A percentile compares a stretch with the other conserved stretches of the same genome.
Conservation (phyloP, 1,140 invertebrate species). For the Sinella curviseta region DNA sequence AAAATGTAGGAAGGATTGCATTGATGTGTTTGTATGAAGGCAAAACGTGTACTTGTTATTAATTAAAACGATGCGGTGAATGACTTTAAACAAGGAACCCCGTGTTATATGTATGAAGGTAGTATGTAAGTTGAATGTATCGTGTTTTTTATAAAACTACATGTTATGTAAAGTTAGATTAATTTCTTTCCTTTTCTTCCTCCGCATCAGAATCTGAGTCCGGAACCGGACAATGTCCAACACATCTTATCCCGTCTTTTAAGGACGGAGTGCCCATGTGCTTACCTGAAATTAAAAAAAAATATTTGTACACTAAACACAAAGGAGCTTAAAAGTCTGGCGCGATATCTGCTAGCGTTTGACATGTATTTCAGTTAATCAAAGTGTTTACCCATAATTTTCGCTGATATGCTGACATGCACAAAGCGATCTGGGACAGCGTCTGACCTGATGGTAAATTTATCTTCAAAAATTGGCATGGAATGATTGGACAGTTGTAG, state of each 20-base stretch:
- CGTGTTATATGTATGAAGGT: too few relatives aligned
- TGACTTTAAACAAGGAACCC: too few relatives aligned
- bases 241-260: slow-evolving; percentile 22
- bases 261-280: slow-evolving; percentile 22
- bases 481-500: slow-evolving; percentile 12
- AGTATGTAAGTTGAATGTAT: neutral
- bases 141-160: too few relatives aligned
- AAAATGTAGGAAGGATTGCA: neutral
- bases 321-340: neutral
- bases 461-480: slow-evolving; percentile 28
- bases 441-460: neutral
- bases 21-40: neutral
- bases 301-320: neutral
- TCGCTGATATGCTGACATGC: slow-evolving; percentile 1
- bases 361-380: too few relatives aligned
- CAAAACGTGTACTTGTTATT: too few relatives aligned
- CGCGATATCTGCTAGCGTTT: too few relatives aligned
- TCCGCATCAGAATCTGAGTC: slow-evolving; percentile 25
- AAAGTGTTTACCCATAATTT: slow-evolving; percentile 21
- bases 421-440: slow-evolving; percentile 17
- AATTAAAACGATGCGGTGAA: too few relatives aligned
- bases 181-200: neutral
- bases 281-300: slow-evolving; percentile 3
- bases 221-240: neutral
- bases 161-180: neutral